Conservation (phyloP, 2,888 invertebrate genomes). For the Lordiphosa fenestrarum region DNA sequence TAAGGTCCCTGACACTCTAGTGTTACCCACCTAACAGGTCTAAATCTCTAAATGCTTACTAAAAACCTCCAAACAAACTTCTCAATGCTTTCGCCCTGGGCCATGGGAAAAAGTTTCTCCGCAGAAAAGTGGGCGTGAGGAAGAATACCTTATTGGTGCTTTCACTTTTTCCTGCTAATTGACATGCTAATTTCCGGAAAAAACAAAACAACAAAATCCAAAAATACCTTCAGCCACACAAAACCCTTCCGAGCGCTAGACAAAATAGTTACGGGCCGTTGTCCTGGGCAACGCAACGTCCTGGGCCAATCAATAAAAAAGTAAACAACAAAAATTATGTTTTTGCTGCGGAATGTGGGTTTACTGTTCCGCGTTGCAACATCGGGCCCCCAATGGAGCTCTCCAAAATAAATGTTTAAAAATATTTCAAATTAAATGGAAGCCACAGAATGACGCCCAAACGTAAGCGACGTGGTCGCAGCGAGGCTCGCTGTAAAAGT, state of each 20-base stretch:
- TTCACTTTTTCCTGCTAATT: conserved; percentile 36
- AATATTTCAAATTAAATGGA: conserved; percentile 49
- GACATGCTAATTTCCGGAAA: conserved; percentile 50
- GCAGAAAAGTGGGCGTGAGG: no score
- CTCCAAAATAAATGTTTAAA: conserved; percentile 21
- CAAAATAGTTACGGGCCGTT: conserved; percentile 31
- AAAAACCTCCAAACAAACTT: no score
- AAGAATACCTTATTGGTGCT: background rate
- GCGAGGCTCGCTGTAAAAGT: conserved; percentile 29
- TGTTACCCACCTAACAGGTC: no score
- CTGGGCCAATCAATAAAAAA: conserved; percentile 58
- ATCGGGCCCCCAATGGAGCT: conserved; percentile 22
- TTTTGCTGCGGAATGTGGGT: conserved; percentile 63
- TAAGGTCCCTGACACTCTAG: no score
- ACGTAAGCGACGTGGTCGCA: conserved; percentile 51
- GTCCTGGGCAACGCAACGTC: conserved; percentile 45
- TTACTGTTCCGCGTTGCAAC: conserved; percentile 41
- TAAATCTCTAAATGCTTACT: no score
- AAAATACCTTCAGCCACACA: conserved; percentile 18
- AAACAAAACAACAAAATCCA: conserved; percentile 2
- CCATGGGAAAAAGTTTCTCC: no score
- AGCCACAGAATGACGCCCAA: conserved; percentile 55
- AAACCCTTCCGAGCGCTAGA: conserved; percentile 34
- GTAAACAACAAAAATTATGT: conserved; percentile 52
- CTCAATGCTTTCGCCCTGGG: no score